These are phyloP conservation scores for Balanococcus diminutus DNA, from an alignment of 2,888 invertebrate species.

Conservation along the genomic window DNA sequence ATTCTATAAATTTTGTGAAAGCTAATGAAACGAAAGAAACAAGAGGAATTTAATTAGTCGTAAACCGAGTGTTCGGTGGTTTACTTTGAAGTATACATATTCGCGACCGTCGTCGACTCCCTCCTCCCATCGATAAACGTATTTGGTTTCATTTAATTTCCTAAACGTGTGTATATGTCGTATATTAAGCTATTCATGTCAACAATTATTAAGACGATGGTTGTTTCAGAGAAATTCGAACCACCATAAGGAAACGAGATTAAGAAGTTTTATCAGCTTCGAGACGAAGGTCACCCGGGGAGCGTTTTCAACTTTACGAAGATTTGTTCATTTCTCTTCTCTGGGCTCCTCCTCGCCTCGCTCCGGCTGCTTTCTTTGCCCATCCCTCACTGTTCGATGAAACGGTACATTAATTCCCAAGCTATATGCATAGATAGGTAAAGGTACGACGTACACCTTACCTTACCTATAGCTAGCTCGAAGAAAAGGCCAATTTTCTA, in stretches of 20 bases:
- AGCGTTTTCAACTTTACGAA: not conserved
- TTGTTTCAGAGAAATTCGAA: slow-evolving; percentile 10
- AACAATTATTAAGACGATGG: slow-evolving; percentile 24
- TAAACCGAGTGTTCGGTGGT: not conserved
- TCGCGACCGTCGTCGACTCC: not conserved
- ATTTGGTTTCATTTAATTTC: slow-evolving; percentile 37
- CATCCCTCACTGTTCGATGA: not conserved
- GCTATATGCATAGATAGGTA: not conserved
- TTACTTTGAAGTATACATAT: slow-evolving; percentile 24
- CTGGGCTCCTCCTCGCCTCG: not conserved
- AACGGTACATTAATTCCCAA: slow-evolving; percentile 9
- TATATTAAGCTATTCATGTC: slow-evolving; percentile 31
- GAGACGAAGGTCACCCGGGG: not conserved
- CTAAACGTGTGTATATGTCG: not conserved
- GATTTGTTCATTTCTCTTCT: slow-evolving; percentile 1
- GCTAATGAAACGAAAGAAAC: slow-evolving; percentile 43
- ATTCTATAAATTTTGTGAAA: slow-evolving; percentile 24
- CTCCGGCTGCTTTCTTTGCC: not conserved
- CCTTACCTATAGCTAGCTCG: too few relatives aligned
- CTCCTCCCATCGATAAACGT: too few relatives aligned
- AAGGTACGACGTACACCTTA: too few relatives aligned
- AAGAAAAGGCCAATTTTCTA: slow-evolving; percentile 14
- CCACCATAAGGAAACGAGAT: not conserved
- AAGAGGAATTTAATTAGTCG: slow-evolving; percentile 41
- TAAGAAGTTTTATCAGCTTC: slow-evolving; percentile 5